Base-by-base conservation (phyloP, 2,888 invertebrate genomes). In the Nipponacmea schrenckii region DNA sequence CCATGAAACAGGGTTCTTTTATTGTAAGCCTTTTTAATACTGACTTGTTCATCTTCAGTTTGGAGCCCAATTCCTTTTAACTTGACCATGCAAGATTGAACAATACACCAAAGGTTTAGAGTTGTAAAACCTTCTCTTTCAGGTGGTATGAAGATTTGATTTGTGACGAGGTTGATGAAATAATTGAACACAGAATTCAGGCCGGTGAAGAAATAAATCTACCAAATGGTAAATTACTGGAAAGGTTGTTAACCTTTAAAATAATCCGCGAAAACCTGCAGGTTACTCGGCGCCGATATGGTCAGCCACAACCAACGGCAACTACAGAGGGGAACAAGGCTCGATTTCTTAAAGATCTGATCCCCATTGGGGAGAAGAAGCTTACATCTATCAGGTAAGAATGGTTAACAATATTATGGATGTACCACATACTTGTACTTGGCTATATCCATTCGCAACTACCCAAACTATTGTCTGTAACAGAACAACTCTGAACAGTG, bases 101-200 rank as follows among this genome's bases (percentile, higher is more conserved):
- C 31, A 31, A 31, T 5, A 31, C 31, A 31, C 31, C 31, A 31
- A 31, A 31, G 31, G 31, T 31, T 5, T 31, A 31, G 31, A 31
- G 31, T 31, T 31, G 39, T 39, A 7, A 5, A 8, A 8, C 8
- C 10, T 39, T 2, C 8, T 39, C 39, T 48, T 77, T 12, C 72
- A 87, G 88, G 89, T 84, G 83, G 69, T 89, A 89, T 79, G 88
- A 89, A 75, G 87, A 88, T 70, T 77, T 89, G n/a, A 50, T 75
- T 15, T 86, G 86, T 76, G 20, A 67, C 12, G 84, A 79, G 8
- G 84, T 83, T 5, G 88, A 89, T 72, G 71, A 81, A 44, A 80
- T 85, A 0, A 80, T 89, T 31, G 44, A 73, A 44, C 64, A 79
- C n/a, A 77, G 88, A 68, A 73, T 89, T 27, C 67, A 76, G 12